Evolutionary conservation across 2,797 vertebrate species (phyloP).

Genomic region (Nannoperca australis): DNA sequence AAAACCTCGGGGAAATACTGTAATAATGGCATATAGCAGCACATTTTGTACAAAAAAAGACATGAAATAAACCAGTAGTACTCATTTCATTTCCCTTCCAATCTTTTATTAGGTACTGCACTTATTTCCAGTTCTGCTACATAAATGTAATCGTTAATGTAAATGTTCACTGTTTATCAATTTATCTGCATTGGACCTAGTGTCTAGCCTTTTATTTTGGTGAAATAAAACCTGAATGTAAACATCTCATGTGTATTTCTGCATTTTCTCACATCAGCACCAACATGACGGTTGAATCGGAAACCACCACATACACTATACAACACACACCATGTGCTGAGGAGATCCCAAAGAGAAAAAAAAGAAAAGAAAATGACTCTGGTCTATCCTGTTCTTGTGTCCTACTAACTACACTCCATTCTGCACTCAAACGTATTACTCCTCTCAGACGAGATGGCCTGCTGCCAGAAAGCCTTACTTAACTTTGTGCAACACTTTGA

Average conservation of each 20-base stretch:
- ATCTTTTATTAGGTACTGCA: background rate
- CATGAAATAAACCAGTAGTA: background rate
- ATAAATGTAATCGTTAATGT: constrained; percentile 12
- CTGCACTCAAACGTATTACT: constrained; percentile 11
- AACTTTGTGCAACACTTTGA: constrained; percentile 12
- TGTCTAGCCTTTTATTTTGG: background rate
- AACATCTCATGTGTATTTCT: constrained; percentile 21
- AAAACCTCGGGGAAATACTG: constrained; percentile 25
- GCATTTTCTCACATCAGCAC: constrained; percentile 42
- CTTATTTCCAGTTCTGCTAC: background rate
- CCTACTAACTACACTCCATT: background rate
- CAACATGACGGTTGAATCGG: background rate
- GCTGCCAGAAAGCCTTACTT: constrained; percentile 27
- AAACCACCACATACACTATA: constrained; percentile 1
- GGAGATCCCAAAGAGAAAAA: background rate
- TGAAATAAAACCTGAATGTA: constrained; percentile 58
- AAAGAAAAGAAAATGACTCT: background rate
- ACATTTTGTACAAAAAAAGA: constrained; percentile 16
- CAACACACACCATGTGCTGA: constrained; percentile 18
- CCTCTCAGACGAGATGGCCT: constrained; percentile 15
- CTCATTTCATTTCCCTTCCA: constrained; percentile 5
- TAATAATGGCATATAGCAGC: constrained; percentile 26
- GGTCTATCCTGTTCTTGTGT: background rate
- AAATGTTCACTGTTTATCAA: constrained; percentile 21
- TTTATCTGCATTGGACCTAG: background rate